Evolutionary conservation across 2,113 vertebrate genomes (phyloP).

Genomic region (Eublepharis macularius): DNA sequence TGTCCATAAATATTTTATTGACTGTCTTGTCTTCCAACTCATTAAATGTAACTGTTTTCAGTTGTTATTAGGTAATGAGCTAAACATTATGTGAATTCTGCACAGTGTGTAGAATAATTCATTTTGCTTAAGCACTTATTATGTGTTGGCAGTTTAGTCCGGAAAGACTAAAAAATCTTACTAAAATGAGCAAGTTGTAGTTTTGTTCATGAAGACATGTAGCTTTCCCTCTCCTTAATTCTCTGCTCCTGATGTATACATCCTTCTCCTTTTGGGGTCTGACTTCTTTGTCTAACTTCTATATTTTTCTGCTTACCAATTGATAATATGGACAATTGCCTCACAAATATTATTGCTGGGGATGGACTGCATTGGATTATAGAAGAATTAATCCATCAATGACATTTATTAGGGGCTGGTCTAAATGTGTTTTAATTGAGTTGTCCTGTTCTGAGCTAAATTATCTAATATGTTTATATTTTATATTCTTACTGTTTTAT

Average conservation of each 20-base stretch:
- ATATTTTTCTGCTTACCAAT: not conserved
- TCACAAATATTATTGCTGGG: not conserved
- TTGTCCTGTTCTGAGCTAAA: not conserved
- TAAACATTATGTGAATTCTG: slow-evolving; percentile 31
- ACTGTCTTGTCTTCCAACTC: slow-evolving; percentile 49
- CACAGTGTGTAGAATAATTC: not conserved
- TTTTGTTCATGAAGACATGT: too few species aligned
- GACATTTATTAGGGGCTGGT: not conserved
- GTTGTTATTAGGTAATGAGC: slow-evolving; percentile 46
- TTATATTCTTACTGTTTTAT: too few species aligned
- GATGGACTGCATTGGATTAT: too few species aligned
- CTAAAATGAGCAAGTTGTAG: not conserved
- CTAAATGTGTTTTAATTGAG: not conserved
- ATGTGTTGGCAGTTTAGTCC: slow-evolving; percentile 20
- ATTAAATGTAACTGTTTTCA: slow-evolving; percentile 44
- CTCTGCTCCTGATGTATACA: too few species aligned
- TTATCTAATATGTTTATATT: too few species aligned
- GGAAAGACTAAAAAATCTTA: not conserved
- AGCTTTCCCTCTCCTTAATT: too few species aligned
- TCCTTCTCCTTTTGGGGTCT: too few species aligned
- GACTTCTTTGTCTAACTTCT: too few species aligned
- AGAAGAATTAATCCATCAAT: not conserved
- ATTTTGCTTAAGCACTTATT: not conserved
- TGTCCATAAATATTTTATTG: slow-evolving; percentile 42
- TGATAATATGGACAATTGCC: not conserved